A percentile compares a stretch with the other conserved stretches of the same genome.
Conservation (phyloP, 2,113 vertebrate species). For the Odontesthes bonariensis region DNA sequence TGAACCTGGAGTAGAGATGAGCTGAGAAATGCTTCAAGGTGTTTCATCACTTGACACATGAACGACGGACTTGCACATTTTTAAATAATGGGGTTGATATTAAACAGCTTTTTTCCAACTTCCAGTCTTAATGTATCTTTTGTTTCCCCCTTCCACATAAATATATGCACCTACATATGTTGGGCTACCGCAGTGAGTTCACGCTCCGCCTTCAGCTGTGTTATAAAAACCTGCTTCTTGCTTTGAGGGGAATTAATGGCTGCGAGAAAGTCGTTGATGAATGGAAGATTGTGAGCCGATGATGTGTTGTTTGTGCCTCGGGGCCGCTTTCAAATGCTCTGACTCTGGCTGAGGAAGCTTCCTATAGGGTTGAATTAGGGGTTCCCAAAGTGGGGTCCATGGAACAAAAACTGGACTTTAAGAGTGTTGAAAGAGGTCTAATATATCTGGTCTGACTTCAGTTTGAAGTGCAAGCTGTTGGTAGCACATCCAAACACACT, state of each 20-base stretch:
- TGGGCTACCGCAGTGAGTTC: slow-evolving; percentile 17
- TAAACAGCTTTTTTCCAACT: slow-evolving; percentile 88
- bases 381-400: slow-evolving; percentile 35
- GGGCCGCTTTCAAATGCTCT: slow-evolving; percentile 65
- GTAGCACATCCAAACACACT: not conserved
- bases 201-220: slow-evolving; percentile 43
- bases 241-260: slow-evolving; percentile 58
- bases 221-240: slow-evolving; percentile 24
- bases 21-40: slow-evolving; percentile 94
- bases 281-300: slow-evolving; percentile 62
- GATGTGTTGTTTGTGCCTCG: slow-evolving; percentile 65
- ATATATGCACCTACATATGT: not conserved
- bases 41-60: slow-evolving; percentile 93
- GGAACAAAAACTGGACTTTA: slow-evolving; percentile 24
- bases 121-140: slow-evolving; percentile 69
- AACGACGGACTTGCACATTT: slow-evolving; percentile 96
- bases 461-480: too few species aligned
- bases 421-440: not conserved
- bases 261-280: slow-evolving; percentile 68
- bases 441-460: not conserved
- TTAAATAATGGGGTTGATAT: slow-evolving; percentile 95
- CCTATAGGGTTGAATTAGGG: slow-evolving; percentile 48
- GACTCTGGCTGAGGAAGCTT: slow-evolving; percentile 55
- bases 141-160: not conserved
- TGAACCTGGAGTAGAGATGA: slow-evolving; percentile 93